Conservation (phyloP, 2,888 invertebrate species). For the Chalcosyrphus nemorum region DNA sequence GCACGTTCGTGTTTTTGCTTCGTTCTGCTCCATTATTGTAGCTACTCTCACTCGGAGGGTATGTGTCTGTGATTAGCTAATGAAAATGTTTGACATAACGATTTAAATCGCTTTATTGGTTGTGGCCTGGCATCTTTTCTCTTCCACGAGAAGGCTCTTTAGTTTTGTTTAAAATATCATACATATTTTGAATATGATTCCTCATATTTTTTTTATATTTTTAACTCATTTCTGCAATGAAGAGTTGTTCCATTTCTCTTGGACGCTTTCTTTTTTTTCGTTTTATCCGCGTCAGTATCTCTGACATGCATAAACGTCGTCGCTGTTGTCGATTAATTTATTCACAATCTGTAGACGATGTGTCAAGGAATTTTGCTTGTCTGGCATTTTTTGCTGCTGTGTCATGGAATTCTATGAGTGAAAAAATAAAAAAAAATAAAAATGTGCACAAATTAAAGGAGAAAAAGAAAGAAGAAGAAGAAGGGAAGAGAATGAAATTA, state of each 20-base stretch:
- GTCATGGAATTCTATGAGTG: constrained; percentile 29
- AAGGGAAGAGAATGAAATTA: not conserved
- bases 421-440: not conserved
- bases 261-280: constrained; percentile 3
- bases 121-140: not conserved
- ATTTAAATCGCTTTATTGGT: constrained; percentile 37
- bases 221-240: not conserved
- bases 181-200: not conserved
- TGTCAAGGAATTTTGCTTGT: constrained; percentile 58
- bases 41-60: constrained; percentile 45
- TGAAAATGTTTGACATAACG: constrained; percentile 68
- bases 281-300: constrained; percentile 4
- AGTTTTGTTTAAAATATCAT: not conserved
- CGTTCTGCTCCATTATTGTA: constrained; percentile 51
- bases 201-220: not conserved
- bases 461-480: not conserved
- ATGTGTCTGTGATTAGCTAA: constrained; percentile 59
- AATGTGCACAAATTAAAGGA: constrained; percentile 5
- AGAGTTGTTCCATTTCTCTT: not conserved
- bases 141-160: not conserved
- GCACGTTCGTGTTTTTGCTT: constrained; percentile 52
- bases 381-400: constrained; percentile 46
- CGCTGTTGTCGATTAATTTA: constrained; percentile 36
- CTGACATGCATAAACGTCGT: constrained; percentile 19
- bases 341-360: constrained; percentile 57